Evolutionary conservation across 2,797 vertebrate species (phyloP).

Genomic region (Meriones psammophilus): DNA sequence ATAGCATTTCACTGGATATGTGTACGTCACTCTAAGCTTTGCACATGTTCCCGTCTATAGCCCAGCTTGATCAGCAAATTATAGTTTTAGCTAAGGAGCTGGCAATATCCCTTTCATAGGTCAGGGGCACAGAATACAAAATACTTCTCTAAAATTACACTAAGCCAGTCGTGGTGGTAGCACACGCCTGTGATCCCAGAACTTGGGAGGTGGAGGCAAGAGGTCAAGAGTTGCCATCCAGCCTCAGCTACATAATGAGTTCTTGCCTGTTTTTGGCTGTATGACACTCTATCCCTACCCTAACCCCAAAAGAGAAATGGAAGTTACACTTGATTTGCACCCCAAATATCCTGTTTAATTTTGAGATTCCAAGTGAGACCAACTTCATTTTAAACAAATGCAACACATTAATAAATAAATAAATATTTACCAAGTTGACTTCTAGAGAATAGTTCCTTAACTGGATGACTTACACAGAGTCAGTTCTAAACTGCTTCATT

Average conservation of each 20-base stretch:
- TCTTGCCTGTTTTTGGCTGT: neutral
- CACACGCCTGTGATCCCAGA: neutral
- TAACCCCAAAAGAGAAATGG: neutral
- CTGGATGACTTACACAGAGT: neutral
- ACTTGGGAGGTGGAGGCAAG: neutral
- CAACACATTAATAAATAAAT: neutral
- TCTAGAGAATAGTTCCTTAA: neutral
- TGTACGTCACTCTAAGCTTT: neutral
- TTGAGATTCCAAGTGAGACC: conserved; percentile 20
- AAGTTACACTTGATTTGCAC: neutral
- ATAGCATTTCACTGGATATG: neutral
- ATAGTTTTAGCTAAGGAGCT: neutral
- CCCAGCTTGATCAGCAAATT: conserved; percentile 27
- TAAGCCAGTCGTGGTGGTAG: neutral
- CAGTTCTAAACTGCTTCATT: neutral
- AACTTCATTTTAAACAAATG: conserved; percentile 43
- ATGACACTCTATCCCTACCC: neutral
- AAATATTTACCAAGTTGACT: neutral
- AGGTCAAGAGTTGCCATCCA: neutral
- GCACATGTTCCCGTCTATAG: neutral
- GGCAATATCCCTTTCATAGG: neutral
- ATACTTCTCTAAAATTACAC: conserved; percentile 7
- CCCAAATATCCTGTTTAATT: neutral
- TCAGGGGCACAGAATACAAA: neutral
- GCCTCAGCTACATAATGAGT: neutral